These are phyloP conservation scores for Dione vanillae DNA, from an alignment of 2,888 invertebrate genomes.

Conservation along the genomic window DNA sequence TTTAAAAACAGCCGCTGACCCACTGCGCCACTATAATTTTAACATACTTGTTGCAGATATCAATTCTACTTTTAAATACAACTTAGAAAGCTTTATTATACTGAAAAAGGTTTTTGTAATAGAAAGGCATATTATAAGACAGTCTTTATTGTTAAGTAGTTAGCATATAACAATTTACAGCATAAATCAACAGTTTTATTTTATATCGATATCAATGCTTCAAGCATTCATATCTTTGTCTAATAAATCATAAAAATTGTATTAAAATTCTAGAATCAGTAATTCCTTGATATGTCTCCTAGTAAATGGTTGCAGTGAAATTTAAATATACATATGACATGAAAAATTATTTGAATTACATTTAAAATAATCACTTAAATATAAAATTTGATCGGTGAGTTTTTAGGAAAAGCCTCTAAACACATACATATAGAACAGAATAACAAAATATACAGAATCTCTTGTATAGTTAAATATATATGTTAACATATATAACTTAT, in stretches of 20 bases:
- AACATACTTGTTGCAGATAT: no score
- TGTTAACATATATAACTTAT: background rate
- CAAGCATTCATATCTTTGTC: slow-evolving; percentile 5
- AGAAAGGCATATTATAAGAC: slow-evolving; percentile 55
- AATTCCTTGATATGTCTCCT: background rate
- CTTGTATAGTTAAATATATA: background rate
- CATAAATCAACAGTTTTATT: slow-evolving; percentile 54
- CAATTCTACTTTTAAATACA: no score
- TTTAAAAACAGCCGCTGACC: no score
- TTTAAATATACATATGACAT: slow-evolving; percentile 1
- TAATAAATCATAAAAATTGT: background rate
- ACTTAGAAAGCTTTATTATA: no score
- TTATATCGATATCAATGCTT: slow-evolving; percentile 8
- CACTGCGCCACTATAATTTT: no score
- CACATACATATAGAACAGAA: slow-evolving; percentile 44
- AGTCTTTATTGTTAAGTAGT: slow-evolving; percentile 75
- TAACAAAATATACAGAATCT: slow-evolving; percentile 17
- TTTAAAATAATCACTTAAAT: slow-evolving; percentile 43
- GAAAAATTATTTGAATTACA: background rate
- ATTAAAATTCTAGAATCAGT: slow-evolving; percentile 3
- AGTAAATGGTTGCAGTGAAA: background rate
- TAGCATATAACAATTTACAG: slow-evolving; percentile 69
- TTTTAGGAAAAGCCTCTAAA: slow-evolving; percentile 59
- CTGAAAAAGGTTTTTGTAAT: background rate
- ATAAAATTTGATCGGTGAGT: slow-evolving; percentile 62